Conservation (phyloP, 2,113 vertebrate genomes). For the Rhombomys opimus region DNA sequence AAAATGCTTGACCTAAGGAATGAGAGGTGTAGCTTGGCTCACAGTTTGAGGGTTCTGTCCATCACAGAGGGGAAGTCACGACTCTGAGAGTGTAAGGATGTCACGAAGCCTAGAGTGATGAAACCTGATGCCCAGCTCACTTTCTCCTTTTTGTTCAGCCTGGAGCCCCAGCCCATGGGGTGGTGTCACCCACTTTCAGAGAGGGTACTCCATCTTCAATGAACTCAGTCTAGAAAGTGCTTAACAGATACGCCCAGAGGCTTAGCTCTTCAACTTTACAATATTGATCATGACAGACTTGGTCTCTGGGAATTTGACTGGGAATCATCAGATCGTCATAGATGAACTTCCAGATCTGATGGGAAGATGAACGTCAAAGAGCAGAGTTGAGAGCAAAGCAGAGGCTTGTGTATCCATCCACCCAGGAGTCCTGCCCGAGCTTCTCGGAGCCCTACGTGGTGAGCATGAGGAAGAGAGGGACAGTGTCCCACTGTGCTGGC, state of each 20-base stretch:
- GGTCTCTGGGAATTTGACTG: neutral
- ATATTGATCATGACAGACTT: neutral
- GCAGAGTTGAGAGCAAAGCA: neutral
- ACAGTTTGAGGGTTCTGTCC: neutral
- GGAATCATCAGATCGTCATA: neutral
- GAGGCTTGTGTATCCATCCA: no score
- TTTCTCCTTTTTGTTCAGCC: neutral
- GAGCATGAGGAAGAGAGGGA: neutral
- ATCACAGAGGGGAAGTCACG: neutral
- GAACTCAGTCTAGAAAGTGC: neutral
- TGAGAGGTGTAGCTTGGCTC: neutral
- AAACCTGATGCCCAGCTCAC: no score
- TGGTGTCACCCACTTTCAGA: neutral
- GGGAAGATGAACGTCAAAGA: accelerated
- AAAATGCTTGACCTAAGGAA: neutral
- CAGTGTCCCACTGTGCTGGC: accelerated
- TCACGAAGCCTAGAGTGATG: neutral
- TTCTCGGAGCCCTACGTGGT: accelerated
- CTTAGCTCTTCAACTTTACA: neutral
- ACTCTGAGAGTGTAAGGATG: neutral
- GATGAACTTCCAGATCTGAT: accelerated
- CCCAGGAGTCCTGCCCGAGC: accelerated
- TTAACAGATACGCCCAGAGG: neutral
- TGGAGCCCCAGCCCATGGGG: neutral
- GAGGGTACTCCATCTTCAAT: neutral